Base-by-base conservation (phyloP, 1,140 invertebrate species). In the Dendrolimus kikuchii region DNA sequence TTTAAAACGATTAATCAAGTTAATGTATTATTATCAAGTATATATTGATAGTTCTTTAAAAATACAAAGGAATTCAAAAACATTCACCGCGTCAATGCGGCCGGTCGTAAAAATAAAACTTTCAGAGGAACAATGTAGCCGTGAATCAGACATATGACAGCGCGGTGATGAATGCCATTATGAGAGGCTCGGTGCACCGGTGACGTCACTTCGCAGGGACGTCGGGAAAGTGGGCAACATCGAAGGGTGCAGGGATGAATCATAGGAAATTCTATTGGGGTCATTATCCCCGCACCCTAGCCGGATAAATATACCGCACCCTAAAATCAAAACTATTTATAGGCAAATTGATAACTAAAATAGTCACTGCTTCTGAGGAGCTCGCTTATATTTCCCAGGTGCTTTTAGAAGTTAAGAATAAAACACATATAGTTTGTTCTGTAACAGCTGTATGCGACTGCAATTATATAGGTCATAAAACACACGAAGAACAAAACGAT, bases 241-340 rank as follows among this genome's bases (percentile, higher is more conserved):
- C 60, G 47, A 73, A 84, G 80, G 79, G 82, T 77, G 66, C 68
- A 64, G 72, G 75, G 80, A 83, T 86, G 82, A 86, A 82, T 86
- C 80, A 83, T 81, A 77, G 67, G 73, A 77, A 77, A 66, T 69
- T 70, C 67, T 66, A 71, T 67, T 71, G 66, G 68, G 80, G 77
- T 80, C 77, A 78, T 67, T 71, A 78, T 68, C 80, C 77, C 62
- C 68, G 60, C 51, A 60, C 69, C 63, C 62, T 59, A 51, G 8
- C 43, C 44, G 58, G 54, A 66, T 73, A 76, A 75, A 77, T 79
- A 73, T 76, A 74, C 49, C 56, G 54, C 57, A 64, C 66, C 70
- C 66, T 54, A 58, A 65, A 67, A 62, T 60, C 45, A 37, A 7
- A 23, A 23, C 23, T 23, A 23, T 23, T 23, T 23, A 23, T 23